A percentile compares a stretch with the other conserved stretches of the same genome.
These are phyloP conservation scores for Eulimnadia texana DNA, from an alignment of 1,140 invertebrate species.

Conservation along the genomic window DNA sequence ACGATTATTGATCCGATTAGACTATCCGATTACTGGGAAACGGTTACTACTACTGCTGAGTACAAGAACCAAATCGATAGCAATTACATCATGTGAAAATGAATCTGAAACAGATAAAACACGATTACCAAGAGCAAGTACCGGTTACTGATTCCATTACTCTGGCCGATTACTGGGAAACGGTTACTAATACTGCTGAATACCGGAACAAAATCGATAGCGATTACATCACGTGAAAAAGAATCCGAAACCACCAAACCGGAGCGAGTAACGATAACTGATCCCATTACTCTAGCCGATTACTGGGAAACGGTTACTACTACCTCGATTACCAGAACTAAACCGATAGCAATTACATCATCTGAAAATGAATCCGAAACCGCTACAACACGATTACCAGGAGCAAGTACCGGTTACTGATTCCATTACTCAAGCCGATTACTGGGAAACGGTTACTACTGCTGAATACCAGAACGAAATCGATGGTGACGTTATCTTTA, in stretches of 20 bases:
- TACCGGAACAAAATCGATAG: neutral
- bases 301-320: no score
- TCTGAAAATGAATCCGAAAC: neutral
- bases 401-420: neutral
- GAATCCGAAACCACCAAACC: no score
- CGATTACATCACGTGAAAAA: no score
- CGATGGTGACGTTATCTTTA: conserved; percentile 9
- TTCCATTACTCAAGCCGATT: neutral
- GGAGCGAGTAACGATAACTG: no score
- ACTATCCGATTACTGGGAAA: no score
- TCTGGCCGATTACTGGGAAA: neutral
- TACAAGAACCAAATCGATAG: neutral
- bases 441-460: neutral
- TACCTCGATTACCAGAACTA: neutral
- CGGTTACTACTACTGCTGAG: no score
- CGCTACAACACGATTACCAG: neutral
- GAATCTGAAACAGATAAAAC: neutral
- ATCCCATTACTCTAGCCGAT: no score
- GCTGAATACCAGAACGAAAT: conserved; percentile 1
- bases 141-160: neutral
- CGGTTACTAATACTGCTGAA: neutral
- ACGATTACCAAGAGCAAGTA: neutral
- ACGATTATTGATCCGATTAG: no score
- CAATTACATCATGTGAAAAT: no score
- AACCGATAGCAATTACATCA: neutral